Evolutionary conservation across 2,113 vertebrate species (phyloP).

Genomic region (Falcunculus frontatus): DNA sequence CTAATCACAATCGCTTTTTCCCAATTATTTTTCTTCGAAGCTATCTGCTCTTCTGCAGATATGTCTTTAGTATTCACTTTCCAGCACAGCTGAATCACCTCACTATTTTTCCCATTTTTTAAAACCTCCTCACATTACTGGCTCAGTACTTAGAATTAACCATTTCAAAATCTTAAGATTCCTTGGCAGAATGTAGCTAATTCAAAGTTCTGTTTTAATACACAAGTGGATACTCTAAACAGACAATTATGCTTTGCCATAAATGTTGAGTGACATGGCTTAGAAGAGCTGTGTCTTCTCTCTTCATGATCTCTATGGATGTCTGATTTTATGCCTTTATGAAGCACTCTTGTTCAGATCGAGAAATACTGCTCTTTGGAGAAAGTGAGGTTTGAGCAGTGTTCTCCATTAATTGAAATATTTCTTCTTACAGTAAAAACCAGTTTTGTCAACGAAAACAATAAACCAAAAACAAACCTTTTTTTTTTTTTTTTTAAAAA

Average conservation of each 20-base stretch:
- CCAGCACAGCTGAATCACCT: not conserved
- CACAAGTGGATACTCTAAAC: not conserved
- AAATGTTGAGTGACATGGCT: not conserved
- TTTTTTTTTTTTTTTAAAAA: not conserved
- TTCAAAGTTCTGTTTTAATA: not conserved
- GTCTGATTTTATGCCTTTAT: not conserved
- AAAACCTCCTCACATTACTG: not conserved
- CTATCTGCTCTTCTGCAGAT: not conserved
- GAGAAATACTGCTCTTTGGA: not conserved
- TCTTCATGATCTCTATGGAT: not conserved
- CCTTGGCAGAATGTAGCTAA: not conserved
- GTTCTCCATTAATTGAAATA: not conserved
- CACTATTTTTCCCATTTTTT: not conserved
- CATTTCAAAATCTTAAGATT: not conserved
- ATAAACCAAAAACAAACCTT: not conserved
- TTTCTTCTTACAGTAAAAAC: not conserved
- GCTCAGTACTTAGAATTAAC: not conserved
- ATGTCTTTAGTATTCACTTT: not conserved
- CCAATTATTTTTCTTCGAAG: constrained; percentile 8
- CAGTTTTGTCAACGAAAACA: not conserved
- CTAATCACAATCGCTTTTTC: not conserved
- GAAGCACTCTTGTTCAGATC: not conserved
- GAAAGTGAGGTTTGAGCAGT: not conserved
- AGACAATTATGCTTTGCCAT: not conserved
- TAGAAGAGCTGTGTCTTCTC: not conserved